Conservation (phyloP, 2,888 invertebrate species). For the Meiosimyza platycephala region DNA sequence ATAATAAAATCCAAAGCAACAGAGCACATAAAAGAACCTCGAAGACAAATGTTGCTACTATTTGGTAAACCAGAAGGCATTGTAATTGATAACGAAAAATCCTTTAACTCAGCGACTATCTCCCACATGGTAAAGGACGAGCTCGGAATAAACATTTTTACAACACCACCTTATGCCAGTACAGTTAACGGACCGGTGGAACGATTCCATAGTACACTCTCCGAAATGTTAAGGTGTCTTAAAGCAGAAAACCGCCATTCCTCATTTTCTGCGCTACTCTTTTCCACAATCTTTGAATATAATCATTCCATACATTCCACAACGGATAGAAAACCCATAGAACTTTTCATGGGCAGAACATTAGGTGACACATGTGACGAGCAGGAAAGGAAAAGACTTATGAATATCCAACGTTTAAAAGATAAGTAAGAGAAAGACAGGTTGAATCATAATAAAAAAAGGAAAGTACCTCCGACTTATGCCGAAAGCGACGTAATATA, state of each 20-base stretch:
- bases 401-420: neutral
- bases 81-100: no score
- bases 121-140: conserved; percentile 26
- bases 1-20: no score
- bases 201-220: no score
- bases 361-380: no score
- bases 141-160: conserved; percentile 32
- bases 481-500: neutral
- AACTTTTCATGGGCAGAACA: neutral
- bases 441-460: conserved; percentile 1
- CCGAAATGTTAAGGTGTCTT: no score
- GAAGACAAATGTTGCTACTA: no score
- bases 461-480: neutral
- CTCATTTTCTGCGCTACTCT: neutral
- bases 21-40: no score
- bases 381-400: neutral
- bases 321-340: conserved; percentile 6
- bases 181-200: conserved; percentile 19
- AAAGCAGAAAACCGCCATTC: neutral
- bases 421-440: neutral
- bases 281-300: conserved; percentile 10
- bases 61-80: no score
- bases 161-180: conserved; percentile 17
- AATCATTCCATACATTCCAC: conserved; percentile 29
- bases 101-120: conserved; percentile 26